A percentile compares a stretch with the other conserved stretches of the same genome.
phyloP scores from a whole-genome alignment of 37 sponge, comb jelly and placozoan genomes.

The Chondrilla cf. caribensis region DNA sequence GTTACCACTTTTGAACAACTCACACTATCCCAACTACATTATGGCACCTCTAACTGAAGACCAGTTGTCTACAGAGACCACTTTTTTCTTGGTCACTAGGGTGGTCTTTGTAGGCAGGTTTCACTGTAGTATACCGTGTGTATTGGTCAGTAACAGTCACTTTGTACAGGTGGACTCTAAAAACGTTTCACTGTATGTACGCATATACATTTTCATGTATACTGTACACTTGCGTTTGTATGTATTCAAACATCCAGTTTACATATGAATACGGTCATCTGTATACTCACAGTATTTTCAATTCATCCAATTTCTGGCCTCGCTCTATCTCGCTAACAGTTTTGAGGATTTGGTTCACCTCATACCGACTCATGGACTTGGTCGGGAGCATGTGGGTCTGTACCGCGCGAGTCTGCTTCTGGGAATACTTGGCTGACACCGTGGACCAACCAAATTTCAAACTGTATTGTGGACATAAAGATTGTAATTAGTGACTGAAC shows the following conservation, averaged over 20 bases:
- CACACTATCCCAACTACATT: too few relatives aligned
- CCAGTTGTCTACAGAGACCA: too few relatives aligned
- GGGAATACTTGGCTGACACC: neutral
- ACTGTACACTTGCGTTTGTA: too few relatives aligned
- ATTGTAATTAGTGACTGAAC: too few relatives aligned
- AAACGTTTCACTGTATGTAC: neutral
- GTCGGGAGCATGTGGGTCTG: neutral
- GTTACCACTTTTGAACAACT: too few relatives aligned
- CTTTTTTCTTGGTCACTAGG: too few relatives aligned
- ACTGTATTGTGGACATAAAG: neutral
- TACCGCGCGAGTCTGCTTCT: neutral
- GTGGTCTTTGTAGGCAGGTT: too few relatives aligned
- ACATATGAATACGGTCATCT: too few relatives aligned
- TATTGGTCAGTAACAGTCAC: too few relatives aligned
- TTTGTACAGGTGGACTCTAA: neutral
- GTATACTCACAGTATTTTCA: neutral
- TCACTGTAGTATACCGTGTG: too few relatives aligned
- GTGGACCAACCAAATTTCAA: conserved; percentile 11
- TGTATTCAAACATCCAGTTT: too few relatives aligned
- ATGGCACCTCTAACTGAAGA: too few relatives aligned
- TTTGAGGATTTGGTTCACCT: neutral
- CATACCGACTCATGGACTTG: neutral
- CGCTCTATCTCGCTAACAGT: neutral
- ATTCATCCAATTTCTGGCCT: neutral
- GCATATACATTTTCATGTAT: neutral